Base-by-base conservation (phyloP, 2,888 invertebrate species). In the Eupsilia transversa region DNA sequence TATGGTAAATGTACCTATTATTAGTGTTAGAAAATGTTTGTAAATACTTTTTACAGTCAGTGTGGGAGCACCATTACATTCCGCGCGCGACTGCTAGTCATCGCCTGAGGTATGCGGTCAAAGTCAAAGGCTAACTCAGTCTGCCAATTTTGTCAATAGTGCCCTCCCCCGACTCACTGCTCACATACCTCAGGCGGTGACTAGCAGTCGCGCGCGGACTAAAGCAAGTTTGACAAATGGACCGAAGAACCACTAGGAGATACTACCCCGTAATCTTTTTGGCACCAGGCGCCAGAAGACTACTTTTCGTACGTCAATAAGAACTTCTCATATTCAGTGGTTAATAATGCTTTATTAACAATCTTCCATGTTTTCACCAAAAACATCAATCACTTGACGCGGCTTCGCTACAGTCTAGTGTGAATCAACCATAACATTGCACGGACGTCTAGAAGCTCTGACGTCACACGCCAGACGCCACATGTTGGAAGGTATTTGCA, bases 401-500 rank as follows among this genome's bases (percentile, higher is more conserved):
- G 23, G 30, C 17, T n/a, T 14, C 5, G 33, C 17, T 49, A 33
- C 52, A 57, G 9, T 74, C 38, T 54, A 65, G n/a, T 7, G 38
- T 41, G 33, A 54, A 17, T 38, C 43, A 70, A 65, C 52, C 72
- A 27, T 66, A 27, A 65, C 14, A 33, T 10, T 38, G 54, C 61
- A 12, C 33, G 38, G 61, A 80, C 54, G 61, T 73, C 73, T 61
- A 46, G 38, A 68, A 84, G 23, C 43, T 46, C 52, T 54, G 35
- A 57, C 59, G 52, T 33, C 57, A 30, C 65, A 68, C 64, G 27
- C 41, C 38, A 67, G 52, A 52, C 33, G 10, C 72, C 49, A 78
- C 59, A 69, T 35, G 72, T 68, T 70, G 56, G 38, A 77, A 77
- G 72, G 65, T 72, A 83, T 81, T 83, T 84, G 77, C 82, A 84